These are phyloP conservation scores for Mormyrus proboscirostris DNA, from an alignment of 2,797 vertebrate genomes.

Conservation along the genomic window DNA sequence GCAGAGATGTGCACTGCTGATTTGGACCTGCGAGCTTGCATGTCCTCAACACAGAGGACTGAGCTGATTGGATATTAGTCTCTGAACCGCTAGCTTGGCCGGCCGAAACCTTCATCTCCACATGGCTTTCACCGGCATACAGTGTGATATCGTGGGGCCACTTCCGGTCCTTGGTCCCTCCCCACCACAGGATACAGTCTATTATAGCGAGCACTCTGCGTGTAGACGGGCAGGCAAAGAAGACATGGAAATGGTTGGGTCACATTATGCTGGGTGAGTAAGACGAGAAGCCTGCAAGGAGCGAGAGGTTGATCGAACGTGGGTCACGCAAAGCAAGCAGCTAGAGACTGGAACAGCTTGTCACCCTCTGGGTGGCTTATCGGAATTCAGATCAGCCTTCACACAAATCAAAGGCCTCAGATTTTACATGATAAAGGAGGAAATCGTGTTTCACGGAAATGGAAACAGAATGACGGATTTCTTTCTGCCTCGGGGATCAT, in stretches of 20 bases:
- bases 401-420: background rate
- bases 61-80: background rate
- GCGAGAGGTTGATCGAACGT: background rate
- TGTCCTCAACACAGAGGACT: background rate
- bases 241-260: background rate
- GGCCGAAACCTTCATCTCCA: background rate
- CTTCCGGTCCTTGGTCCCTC: background rate
- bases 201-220: background rate
- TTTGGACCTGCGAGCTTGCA: background rate
- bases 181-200: background rate
- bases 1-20: background rate
- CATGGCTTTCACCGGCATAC: background rate
- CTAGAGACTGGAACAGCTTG: background rate
- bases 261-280: background rate
- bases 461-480: background rate
- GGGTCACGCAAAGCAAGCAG: background rate
- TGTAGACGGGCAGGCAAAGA: background rate
- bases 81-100: background rate
- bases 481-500: background rate
- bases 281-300: background rate
- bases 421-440: background rate
- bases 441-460: background rate
- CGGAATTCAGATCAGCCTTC: slow-evolving; percentile 5
- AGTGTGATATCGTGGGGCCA: background rate
- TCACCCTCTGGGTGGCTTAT: background rate